A percentile compares a stretch with the other conserved stretches of the same genome.
Conservation (phyloP, 2,797 vertebrate genomes). For the Acanthornis magna region DNA sequence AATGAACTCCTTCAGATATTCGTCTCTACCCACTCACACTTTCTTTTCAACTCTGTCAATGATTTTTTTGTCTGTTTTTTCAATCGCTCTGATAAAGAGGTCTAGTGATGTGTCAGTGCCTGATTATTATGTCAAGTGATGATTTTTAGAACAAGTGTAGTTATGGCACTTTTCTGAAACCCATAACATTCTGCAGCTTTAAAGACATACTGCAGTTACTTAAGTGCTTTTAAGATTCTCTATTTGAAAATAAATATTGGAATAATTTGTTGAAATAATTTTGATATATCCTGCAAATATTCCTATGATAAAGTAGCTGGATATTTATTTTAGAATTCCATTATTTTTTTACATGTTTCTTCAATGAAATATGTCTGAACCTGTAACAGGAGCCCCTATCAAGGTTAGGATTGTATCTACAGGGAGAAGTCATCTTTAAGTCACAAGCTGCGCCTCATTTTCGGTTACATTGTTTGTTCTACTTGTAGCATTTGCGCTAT, state of each 20-base stretch:
- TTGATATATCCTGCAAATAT: neutral
- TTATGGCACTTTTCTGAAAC: neutral
- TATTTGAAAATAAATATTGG: neutral
- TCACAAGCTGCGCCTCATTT: neutral
- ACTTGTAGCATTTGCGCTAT: neutral
- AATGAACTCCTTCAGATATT: neutral
- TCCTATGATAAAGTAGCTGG: neutral
- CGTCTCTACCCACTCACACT: neutral
- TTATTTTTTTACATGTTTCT: neutral
- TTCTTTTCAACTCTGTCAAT: neutral
- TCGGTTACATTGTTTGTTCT: neutral
- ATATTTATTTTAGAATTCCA: neutral
- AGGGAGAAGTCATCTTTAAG: neutral
- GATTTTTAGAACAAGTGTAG: neutral
- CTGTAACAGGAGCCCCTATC: neutral
- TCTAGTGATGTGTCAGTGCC: neutral
- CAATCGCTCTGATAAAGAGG: neutral
- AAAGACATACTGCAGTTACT: neutral
- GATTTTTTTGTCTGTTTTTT: neutral
- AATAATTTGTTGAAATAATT: neutral
- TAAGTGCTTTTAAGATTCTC: neutral
- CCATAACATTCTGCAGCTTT: neutral
- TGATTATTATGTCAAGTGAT: neutral
- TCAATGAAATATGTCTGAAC: neutral
- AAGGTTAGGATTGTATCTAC: neutral